These are phyloP conservation scores for Ibycter americanus DNA, from an alignment of 2,797 vertebrate species.

Conservation along the genomic window DNA sequence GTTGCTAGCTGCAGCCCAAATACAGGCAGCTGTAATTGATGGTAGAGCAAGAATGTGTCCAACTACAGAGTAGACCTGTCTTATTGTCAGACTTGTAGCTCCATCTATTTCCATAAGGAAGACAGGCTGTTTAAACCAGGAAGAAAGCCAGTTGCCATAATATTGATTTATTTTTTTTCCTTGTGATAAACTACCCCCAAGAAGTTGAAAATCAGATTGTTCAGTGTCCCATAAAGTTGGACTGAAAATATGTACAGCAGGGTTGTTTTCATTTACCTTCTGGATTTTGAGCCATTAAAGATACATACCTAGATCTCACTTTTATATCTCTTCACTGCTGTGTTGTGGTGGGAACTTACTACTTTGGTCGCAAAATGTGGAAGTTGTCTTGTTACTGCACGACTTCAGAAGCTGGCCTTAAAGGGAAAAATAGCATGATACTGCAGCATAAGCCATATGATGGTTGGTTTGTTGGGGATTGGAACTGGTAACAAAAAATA, in stretches of 20 bases:
- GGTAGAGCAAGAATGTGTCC: neutral
- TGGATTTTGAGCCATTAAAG: neutral
- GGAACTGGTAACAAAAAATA: neutral
- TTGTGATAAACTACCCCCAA: neutral
- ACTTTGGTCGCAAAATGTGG: neutral
- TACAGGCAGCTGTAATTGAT: neutral
- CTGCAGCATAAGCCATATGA: neutral
- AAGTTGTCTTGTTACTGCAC: neutral
- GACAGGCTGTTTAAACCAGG: constrained; percentile 7
- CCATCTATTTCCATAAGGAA: neutral
- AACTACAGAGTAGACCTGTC: neutral
- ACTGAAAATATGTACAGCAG: neutral
- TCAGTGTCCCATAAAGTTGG: neutral
- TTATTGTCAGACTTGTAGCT: neutral
- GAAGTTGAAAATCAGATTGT: neutral
- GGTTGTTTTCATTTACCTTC: neutral
- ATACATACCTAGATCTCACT: neutral
- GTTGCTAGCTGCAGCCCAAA: neutral
- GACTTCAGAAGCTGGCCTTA: neutral
- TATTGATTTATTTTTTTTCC: neutral
- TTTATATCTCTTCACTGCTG: neutral
- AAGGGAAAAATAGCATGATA: neutral
- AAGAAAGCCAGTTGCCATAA: neutral
- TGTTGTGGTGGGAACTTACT: neutral
- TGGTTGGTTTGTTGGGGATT: neutral